Evolutionary conservation across 2,113 vertebrate species (phyloP).

Genomic region (Enhydra lutris): DNA sequence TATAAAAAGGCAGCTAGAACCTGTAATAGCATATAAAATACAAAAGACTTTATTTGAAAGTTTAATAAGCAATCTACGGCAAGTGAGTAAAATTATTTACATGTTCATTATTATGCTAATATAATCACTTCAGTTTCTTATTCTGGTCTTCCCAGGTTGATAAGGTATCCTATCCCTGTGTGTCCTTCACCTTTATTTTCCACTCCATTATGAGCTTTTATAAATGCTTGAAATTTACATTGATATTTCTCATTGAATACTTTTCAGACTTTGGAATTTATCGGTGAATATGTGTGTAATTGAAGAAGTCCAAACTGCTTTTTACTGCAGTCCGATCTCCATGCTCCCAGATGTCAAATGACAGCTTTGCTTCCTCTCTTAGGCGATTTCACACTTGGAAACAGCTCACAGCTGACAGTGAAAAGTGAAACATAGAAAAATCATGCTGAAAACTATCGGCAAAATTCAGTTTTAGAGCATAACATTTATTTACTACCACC

Average conservation of each 20-base stretch:
- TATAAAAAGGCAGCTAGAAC: conserved; percentile 2
- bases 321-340: conserved; percentile 55
- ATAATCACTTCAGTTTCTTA: neutral
- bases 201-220: neutral
- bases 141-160: neutral
- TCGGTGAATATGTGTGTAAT: conserved; percentile 56
- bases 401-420: conserved; percentile 72
- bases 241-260: conserved; percentile 53
- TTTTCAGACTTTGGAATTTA: conserved; percentile 51
- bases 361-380: conserved; percentile 70
- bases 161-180: neutral
- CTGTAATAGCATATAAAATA: neutral
- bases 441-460: conserved; percentile 61
- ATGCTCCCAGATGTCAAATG: conserved; percentile 70
- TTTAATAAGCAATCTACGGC: neutral
- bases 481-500: conserved; percentile 68
- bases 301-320: conserved; percentile 40
- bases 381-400: conserved; percentile 77
- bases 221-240: conserved; percentile 62
- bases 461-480: conserved; percentile 63
- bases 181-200: conserved; percentile 30
- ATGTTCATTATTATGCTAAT: neutral
- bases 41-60: neutral
- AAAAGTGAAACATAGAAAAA: conserved; percentile 74
- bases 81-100: neutral